These are phyloP conservation scores for Apogon hyalosoma DNA, from an alignment of 2,797 vertebrate species.

Conservation along the genomic window DNA sequence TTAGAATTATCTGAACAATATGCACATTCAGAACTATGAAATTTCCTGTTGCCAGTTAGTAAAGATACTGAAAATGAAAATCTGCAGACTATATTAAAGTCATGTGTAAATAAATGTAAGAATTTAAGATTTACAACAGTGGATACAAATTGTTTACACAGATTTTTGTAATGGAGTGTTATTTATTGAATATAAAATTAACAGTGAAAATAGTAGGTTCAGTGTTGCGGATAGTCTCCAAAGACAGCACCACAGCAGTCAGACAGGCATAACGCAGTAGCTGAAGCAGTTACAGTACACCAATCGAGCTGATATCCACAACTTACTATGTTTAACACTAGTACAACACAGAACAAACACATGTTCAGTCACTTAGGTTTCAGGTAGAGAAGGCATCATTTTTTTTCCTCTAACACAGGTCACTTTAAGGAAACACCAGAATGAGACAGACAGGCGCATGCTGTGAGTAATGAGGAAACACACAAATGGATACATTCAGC, in stretches of 20 bases:
- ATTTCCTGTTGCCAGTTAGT: no score
- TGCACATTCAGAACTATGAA: no score
- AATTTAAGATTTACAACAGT: no score
- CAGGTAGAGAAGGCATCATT: conserved; percentile 36
- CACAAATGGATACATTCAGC: conserved; percentile 54
- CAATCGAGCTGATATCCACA: conserved; percentile 18
- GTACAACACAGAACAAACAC: conserved; percentile 31
- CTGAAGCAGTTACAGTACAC: conserved; percentile 47
- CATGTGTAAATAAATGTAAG: no score
- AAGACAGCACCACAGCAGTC: conserved; percentile 23
- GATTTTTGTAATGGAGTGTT: conserved; percentile 4
- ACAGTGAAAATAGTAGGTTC: conserved; percentile 14
- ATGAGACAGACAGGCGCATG: conserved; percentile 57
- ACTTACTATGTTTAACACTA: conserved; percentile 20
- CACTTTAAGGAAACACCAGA: conserved; percentile 43
- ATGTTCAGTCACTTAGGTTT: conserved; percentile 36
- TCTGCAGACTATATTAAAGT: no score
- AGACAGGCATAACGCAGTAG: conserved; percentile 5
- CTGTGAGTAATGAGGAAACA: conserved; percentile 25
- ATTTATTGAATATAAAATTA: conserved; percentile 60
- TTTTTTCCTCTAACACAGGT: conserved; percentile 22
- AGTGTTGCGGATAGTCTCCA: neutral
- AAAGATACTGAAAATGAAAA: no score
- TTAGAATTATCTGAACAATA: no score
- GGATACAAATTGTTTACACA: no score